Evolutionary conservation across 1,140 invertebrate species (phyloP).

Genomic region (Drosophila orena): DNA sequence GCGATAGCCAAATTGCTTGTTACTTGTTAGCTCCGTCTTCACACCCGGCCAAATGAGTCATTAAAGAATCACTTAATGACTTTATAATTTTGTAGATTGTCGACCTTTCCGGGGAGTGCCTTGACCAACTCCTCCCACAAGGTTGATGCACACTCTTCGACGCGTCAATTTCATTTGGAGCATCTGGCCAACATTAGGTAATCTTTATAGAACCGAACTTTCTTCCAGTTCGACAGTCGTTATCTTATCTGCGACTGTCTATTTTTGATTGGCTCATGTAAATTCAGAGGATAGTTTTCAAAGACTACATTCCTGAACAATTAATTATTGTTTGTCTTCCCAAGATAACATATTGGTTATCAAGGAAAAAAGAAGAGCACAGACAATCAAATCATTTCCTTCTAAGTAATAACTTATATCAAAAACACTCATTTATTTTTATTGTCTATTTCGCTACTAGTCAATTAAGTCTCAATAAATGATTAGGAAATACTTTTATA

Average conservation of each 20-base stretch:
- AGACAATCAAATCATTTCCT: conserved; percentile 1
- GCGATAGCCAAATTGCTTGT: conserved; percentile 38
- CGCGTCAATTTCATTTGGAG: conserved; percentile 13
- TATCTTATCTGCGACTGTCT: conserved; percentile 27
- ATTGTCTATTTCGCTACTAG: conserved; percentile 4
- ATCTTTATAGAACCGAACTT: conserved; percentile 24
- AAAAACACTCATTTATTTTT: conserved; percentile 13
- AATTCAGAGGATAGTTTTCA: conserved; percentile 8
- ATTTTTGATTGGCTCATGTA: conserved; percentile 26
- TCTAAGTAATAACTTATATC: conserved; percentile 1
- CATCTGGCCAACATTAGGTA: conserved; percentile 11
- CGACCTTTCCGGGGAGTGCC: conserved; percentile 34
- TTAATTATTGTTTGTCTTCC: conserved; percentile 11
- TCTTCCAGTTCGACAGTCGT: conserved; percentile 6
- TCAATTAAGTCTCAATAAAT: background rate
- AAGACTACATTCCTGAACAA: background rate
- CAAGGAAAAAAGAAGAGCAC: conserved; percentile 2
- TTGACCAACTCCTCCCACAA: conserved; percentile 36
- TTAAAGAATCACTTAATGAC: conserved; percentile 35
- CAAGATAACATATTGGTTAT: conserved; percentile 17
- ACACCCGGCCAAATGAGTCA: conserved; percentile 20
- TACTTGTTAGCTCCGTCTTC: conserved; percentile 32
- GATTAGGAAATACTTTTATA: conserved; percentile 11
- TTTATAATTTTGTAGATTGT: conserved; percentile 7
- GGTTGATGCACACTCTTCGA: conserved; percentile 29